A percentile compares a stretch with the other conserved stretches of the same genome.
Evolutionary conservation across 2,888 invertebrate genomes (phyloP).

Genomic region (Parasteatoda lunata): DNA sequence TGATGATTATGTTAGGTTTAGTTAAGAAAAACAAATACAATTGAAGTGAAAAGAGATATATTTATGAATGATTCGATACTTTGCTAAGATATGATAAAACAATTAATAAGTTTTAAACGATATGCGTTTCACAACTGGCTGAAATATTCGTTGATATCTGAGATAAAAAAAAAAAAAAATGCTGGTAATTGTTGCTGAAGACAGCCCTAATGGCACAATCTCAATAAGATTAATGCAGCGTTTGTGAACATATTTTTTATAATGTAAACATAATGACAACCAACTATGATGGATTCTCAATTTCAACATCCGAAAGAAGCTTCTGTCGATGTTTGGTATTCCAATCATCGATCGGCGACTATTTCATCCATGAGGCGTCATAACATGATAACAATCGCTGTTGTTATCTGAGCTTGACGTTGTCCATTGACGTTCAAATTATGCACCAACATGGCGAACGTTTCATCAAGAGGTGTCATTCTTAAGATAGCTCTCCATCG

Average conservation of each 20-base stretch:
- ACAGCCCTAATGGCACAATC: neutral
- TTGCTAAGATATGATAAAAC: no score
- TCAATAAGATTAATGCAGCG: neutral
- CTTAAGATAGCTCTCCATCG: constrained; percentile 4
- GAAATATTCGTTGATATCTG: no score
- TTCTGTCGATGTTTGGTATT: constrained; percentile 21
- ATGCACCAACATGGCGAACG: constrained; percentile 21
- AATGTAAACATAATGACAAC: constrained; percentile 59
- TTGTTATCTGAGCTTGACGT: constrained; percentile 21
- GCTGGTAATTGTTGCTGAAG: constrained; percentile 1
- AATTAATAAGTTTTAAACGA: no score
- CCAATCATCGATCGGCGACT: constrained; percentile 5
- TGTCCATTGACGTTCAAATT: constrained; percentile 58
- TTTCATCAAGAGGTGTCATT: constrained; percentile 33
- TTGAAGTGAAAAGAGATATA: no score
- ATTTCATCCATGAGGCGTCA: constrained; percentile 11
- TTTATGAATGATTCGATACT: no score
- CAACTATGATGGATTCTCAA: constrained; percentile 16
- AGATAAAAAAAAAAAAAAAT: no score
- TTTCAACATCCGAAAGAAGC: neutral
- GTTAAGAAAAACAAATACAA: no score
- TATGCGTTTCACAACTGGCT: no score
- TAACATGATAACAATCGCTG: constrained; percentile 25
- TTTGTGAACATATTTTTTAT: neutral
- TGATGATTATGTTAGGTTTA: no score